Evolutionary conservation across 1,140 invertebrate species (phyloP), one percentile per base, ranked within the genome.

Genomic region (Brachionus calyciflorus): DNA sequence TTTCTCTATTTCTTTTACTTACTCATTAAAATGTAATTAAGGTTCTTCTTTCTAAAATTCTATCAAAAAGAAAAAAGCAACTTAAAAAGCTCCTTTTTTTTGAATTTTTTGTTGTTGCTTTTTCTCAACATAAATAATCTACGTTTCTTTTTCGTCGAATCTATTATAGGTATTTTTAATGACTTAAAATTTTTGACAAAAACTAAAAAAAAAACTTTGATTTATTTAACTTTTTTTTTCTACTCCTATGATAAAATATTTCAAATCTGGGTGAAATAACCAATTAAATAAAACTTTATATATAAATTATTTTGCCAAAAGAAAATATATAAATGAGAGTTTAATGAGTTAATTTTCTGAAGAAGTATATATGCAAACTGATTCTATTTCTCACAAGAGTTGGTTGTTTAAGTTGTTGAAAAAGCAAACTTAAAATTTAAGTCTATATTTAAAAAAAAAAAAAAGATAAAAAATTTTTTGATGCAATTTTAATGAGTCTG

Each of bases 1-100:
- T 60, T 60, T 33, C 33, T 60, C 55, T 60, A 12, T 55, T 28
- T 55, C 53, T 60, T 37, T 60, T 37, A 60, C 55, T 60, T 60
- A 65, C 60, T 65, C 60, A 65, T 65, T 65, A 65, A 65, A 65
- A 65, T 65, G 33, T 26, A 65, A 65, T 65, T 65, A 65, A 65
- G 55, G 30, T 33, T 60, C 55, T 19, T 60, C 55, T 60, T 60
- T 60, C 55, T n/a, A 55, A 55, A 60, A 28, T 60, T 19, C n/a
- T 26, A 60, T 60, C 55, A 60, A 60, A 37, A 57, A 57, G 19
- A 49, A 44, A 44, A 6, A 19, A 28, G 14, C n/a, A 57, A 55
- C 26, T 24, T 57, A 57, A 57, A 55, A 60, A 37, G 19, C 55
- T 60, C 17, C 55, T 60, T 40, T 60, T 6, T 17, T 14, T n/a